phyloP scores from a whole-genome alignment of 64 coral and sea anemone genomes.

The Montipora cactus region DNA sequence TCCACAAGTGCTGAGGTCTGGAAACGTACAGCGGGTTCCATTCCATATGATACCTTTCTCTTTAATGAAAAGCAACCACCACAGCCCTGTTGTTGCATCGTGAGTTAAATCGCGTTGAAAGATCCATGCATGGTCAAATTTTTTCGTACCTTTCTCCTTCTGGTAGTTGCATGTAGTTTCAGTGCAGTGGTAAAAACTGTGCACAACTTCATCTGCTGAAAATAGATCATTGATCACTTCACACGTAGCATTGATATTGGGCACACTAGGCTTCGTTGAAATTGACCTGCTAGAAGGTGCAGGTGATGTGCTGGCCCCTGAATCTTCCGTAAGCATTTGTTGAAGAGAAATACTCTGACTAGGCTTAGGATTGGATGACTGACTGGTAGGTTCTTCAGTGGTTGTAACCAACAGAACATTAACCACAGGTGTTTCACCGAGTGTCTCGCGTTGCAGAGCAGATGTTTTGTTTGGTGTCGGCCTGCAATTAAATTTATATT shows the following conservation, averaged over 20 bases:
- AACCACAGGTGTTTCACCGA: not conserved
- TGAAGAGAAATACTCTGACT: conserved; percentile 10
- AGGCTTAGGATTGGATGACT: conserved; percentile 23
- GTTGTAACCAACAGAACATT: not conserved
- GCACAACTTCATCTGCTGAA: conserved; percentile 6
- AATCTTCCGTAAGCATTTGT: not conserved
- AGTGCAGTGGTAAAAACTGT: conserved; percentile 44
- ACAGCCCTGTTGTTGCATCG: conserved; percentile 37
- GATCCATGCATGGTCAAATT: conserved; percentile 7
- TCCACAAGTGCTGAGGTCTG: conserved; percentile 11
- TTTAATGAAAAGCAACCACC: conserved; percentile 29
- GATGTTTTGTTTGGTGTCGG: not conserved
- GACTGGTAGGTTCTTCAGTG: conserved; percentile 13
- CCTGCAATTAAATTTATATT: too few species aligned
- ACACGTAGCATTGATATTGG: not conserved
- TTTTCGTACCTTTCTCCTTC: conserved; percentile 25
- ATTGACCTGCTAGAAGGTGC: not conserved
- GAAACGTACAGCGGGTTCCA: conserved; percentile 28
- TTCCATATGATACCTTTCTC: conserved; percentile 19
- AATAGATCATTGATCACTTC: not conserved
- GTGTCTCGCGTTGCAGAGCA: not conserved
- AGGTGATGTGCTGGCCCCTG: conserved; percentile 16
- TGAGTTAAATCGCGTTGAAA: not conserved
- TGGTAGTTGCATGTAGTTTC: conserved; percentile 5
- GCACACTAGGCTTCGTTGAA: conserved; percentile 17